phyloP scores from a whole-genome alignment of 2,888 invertebrate species.

The Peribatodes rhomboidaria region DNA sequence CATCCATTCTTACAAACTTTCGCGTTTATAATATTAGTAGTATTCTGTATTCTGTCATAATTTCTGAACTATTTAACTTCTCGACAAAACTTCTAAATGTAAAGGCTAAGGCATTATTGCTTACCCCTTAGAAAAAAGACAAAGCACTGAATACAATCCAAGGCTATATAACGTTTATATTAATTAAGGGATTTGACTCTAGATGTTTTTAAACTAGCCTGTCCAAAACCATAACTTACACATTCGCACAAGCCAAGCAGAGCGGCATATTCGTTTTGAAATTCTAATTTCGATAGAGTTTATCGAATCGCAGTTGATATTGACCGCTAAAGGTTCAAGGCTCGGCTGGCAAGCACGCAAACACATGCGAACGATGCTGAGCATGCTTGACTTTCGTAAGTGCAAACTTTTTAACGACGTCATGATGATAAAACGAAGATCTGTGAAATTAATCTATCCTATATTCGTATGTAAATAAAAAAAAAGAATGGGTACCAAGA shows the following conservation, averaged over 20 bases:
- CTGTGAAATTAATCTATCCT: not conserved
- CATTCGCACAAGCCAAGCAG: not conserved
- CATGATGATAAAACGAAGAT: not conserved
- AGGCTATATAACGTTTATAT: too few relatives aligned
- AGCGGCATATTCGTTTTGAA: too few relatives aligned
- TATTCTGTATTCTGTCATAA: too few relatives aligned
- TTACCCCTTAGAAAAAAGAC: too few relatives aligned
- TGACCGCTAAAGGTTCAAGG: slow-evolving; percentile 43
- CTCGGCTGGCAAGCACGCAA: slow-evolving; percentile 29
- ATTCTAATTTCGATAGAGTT: not conserved
- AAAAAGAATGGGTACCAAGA: too few relatives aligned
- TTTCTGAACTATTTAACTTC: too few relatives aligned
- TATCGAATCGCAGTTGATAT: slow-evolving; percentile 1
- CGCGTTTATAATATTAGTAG: too few relatives aligned
- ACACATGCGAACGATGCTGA: slow-evolving; percentile 24
- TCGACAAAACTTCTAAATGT: too few relatives aligned
- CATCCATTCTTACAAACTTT: too few relatives aligned
- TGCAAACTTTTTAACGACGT: slow-evolving; percentile 6
- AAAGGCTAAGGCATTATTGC: too few relatives aligned
- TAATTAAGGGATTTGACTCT: not conserved
- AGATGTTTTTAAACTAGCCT: not conserved
- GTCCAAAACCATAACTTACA: not conserved
- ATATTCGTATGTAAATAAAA: too few relatives aligned
- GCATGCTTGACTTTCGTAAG: slow-evolving; percentile 37
- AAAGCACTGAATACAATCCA: too few relatives aligned